A percentile compares a stretch with the other conserved stretches of the same genome.
Evolutionary conservation across 2,113 vertebrate species (phyloP).

Genomic region (Istiophorus platypterus): DNA sequence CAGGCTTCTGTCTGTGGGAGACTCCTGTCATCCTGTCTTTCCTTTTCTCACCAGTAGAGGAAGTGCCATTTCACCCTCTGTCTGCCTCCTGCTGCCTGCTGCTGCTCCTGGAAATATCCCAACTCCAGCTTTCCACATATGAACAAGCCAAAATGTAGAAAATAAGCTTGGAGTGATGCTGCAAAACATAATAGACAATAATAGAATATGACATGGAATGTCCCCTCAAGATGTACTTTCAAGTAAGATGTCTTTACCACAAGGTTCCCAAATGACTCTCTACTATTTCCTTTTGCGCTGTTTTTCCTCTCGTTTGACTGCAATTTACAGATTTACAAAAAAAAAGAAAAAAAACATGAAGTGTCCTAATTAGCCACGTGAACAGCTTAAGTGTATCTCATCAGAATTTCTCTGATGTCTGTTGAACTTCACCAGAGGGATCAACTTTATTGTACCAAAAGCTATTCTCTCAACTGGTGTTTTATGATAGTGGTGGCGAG

Average conservation of each 20-base stretch:
- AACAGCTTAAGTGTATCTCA: neutral
- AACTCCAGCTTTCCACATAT: neutral
- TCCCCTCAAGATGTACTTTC: neutral
- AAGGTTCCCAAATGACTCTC: too few species aligned
- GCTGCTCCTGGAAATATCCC: neutral
- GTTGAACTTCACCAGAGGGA: neutral
- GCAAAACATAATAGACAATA: neutral
- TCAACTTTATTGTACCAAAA: neutral
- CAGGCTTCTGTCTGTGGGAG: constrained; percentile 32
- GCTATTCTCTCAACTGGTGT: neutral
- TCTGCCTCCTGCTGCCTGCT: neutral
- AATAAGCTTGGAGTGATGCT: neutral
- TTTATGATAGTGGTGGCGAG: neutral
- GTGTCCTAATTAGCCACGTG: neutral
- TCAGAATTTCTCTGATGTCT: neutral
- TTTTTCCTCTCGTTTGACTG: neutral
- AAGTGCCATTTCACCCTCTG: constrained; percentile 37
- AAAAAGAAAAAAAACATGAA: neutral
- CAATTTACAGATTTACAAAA: neutral
- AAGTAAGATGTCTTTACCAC: neutral
- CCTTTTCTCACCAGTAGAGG: constrained; percentile 35
- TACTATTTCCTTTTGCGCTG: neutral
- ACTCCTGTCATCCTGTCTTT: constrained; percentile 33
- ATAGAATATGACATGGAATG: neutral
- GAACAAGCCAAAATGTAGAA: neutral